These are phyloP conservation scores for Eonycteris spelaea DNA, from an alignment of 2,113 vertebrate genomes.

Conservation along the genomic window DNA sequence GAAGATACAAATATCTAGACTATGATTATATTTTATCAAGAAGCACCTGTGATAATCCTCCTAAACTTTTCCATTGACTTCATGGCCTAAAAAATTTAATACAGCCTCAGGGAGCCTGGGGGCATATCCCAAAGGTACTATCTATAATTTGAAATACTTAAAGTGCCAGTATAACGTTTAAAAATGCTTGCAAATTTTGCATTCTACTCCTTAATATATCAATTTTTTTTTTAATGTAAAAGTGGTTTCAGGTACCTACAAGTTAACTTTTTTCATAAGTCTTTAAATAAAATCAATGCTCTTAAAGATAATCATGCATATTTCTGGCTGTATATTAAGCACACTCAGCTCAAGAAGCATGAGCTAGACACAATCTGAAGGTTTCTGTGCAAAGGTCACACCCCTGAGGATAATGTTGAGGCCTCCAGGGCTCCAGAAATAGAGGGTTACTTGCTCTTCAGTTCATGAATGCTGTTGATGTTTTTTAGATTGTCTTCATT, in stretches of 20 bases:
- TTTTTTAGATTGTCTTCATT: background rate
- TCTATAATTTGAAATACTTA: background rate
- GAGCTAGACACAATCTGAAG: background rate
- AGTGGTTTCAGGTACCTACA: background rate
- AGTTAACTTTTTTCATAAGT: background rate
- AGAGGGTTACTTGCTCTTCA: background rate
- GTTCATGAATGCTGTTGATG: background rate
- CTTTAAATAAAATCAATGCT: background rate
- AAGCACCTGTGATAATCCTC: background rate
- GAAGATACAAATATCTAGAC: background rate
- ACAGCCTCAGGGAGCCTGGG: background rate
- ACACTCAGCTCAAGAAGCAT: background rate
- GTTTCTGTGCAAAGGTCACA: background rate
- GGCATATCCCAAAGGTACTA: background rate
- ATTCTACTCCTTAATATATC: background rate
- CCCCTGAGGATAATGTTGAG: background rate
- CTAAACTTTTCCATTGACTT: background rate
- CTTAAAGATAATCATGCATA: background rate
- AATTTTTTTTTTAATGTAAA: slow-evolving; percentile 10
- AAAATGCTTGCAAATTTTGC: background rate
- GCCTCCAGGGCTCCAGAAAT: background rate
- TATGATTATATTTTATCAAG: background rate
- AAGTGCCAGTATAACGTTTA: background rate
- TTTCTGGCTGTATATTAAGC: background rate
- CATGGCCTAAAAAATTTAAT: background rate